These are phyloP conservation scores for Lacanobia wlatinum DNA, from an alignment of 2,888 invertebrate genomes.

Conservation along the genomic window DNA sequence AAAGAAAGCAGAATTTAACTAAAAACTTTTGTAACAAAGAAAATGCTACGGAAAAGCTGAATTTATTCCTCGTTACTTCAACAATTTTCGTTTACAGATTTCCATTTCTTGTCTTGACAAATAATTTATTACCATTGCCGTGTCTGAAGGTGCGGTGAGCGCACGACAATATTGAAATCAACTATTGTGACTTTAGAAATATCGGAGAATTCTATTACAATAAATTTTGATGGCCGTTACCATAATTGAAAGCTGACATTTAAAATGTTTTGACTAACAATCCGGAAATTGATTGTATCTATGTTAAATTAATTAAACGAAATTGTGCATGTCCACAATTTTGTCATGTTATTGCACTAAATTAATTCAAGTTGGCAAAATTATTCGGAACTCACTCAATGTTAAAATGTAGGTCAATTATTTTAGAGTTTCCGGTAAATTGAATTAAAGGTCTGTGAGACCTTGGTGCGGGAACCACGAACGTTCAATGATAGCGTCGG, in stretches of 20 bases:
- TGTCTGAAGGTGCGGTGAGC: conserved; percentile 1
- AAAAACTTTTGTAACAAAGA: conserved; percentile 21
- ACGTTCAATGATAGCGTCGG: conserved; percentile 18
- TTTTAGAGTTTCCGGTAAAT: conserved; percentile 41
- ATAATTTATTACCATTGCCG: conserved; percentile 47
- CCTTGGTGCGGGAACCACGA: conserved; percentile 32
- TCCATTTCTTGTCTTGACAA: conserved; percentile 48
- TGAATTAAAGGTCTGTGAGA: conserved; percentile 43
- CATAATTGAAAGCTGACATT: conserved; percentile 5
- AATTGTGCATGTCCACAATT: conserved; percentile 28
- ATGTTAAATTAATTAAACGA: conserved; percentile 38
- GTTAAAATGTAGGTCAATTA: conserved; percentile 54
- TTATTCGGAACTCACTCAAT: conserved; percentile 38
- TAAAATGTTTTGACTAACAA: conserved; percentile 20
- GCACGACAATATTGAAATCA: conserved; percentile 37
- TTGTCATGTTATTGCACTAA: conserved; percentile 36
- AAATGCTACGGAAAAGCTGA: conserved; percentile 40
- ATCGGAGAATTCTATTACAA: conserved; percentile 17
- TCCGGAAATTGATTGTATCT: conserved; percentile 26
- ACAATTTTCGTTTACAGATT: conserved; percentile 43
- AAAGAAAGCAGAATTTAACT: conserved; percentile 12
- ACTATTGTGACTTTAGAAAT: conserved; percentile 20
- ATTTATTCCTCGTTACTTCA: conserved; percentile 52
- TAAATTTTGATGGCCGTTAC: conserved; percentile 9
- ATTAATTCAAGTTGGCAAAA: conserved; percentile 23